Evolutionary conservation across 1,140 invertebrate genomes (phyloP).

Genomic region (Drosophila arizonae): DNA sequence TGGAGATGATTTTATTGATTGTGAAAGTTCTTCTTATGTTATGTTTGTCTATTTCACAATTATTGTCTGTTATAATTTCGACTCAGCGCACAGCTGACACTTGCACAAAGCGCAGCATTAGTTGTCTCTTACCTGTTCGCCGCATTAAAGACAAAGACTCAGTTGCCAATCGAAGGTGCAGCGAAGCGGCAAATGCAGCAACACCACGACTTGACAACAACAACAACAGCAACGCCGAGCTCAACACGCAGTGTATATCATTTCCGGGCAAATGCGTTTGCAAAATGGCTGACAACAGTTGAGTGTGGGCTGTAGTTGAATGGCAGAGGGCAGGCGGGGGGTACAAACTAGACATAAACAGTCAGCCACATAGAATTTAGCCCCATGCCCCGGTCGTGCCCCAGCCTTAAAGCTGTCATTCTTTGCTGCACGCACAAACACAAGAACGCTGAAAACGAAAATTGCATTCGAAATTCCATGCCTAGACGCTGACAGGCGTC

Average conservation of each 20-base stretch:
- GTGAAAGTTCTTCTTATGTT: too few species aligned
- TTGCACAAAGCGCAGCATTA: neutral
- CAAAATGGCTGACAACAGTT: slow-evolving; percentile 26
- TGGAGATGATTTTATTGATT: too few species aligned
- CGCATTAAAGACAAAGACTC: slow-evolving; percentile 67
- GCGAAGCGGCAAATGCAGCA: slow-evolving; percentile 74
- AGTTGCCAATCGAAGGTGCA: slow-evolving; percentile 68
- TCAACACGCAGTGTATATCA: slow-evolving; percentile 53
- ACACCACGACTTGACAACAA: slow-evolving; percentile 55
- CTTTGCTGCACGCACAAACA: slow-evolving; percentile 28
- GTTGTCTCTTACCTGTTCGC: slow-evolving; percentile 39
- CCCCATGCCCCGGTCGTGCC: too few species aligned
- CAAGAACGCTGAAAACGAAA: slow-evolving; percentile 28
- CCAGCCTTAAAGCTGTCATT: slow-evolving; percentile 13
- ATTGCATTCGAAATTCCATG: slow-evolving; percentile 68
- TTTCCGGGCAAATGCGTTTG: slow-evolving; percentile 74
- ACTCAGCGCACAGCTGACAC: slow-evolving; percentile 31
- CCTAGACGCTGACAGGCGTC: slow-evolving; percentile 68
- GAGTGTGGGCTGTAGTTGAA: neutral
- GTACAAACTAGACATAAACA: slow-evolving; percentile 21
- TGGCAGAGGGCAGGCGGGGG: neutral
- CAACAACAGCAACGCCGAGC: slow-evolving; percentile 15
- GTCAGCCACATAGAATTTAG: slow-evolving; percentile 2
- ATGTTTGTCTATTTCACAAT: neutral
- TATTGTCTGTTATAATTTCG: neutral